Evolutionary conservation across 2,888 invertebrate genomes (phyloP), one percentile per base, ranked within the genome.

Genomic region (Lasioglossum vierecki): DNA sequence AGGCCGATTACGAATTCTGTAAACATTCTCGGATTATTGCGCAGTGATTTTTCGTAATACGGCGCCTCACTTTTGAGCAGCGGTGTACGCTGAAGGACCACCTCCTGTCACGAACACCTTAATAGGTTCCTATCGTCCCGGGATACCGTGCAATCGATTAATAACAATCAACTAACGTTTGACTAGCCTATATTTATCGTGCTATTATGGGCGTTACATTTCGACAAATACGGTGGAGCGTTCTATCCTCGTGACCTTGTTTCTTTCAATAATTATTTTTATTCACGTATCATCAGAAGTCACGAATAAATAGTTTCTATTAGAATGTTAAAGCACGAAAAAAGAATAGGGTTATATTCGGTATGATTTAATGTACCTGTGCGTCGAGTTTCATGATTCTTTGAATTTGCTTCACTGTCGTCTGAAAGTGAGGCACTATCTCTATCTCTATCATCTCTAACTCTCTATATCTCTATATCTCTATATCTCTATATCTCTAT

Each of bases 111-210:
- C 49, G 57, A 70, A 60, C 68, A 70, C 77, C 63, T 66, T 44
- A 44, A 83, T 74, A 53, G 70, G 22, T 39, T 44, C 26, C 26
- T 41, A 57, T 63, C 75, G 49, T 44, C 44, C 66, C 46, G 49
- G 22, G 72, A 84, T 70, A 74, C 57, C 75, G 30, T 44, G 30
- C 41, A 46, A 79, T 76, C 66, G 66, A 82, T 68, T 63, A 76
- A 63, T 81, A 79, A 82, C 75, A 79, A 78, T 85, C 85, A 84
- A 79, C 72, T 78, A 83, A 68, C 81, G 70, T 76, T 44, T 78
- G 15, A 22, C 1, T 66, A 53, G 18, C 66, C 22, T 85, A 85
- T 82, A 84, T 84, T 82, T 79, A 44, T 71, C 35, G 8, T 15
- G 60, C 78, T 41, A 76, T 82, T 84, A 75, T n/a, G 72, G 22